Base-by-base conservation (phyloP, 2,888 invertebrate species). In the Tenodera sinensis region DNA sequence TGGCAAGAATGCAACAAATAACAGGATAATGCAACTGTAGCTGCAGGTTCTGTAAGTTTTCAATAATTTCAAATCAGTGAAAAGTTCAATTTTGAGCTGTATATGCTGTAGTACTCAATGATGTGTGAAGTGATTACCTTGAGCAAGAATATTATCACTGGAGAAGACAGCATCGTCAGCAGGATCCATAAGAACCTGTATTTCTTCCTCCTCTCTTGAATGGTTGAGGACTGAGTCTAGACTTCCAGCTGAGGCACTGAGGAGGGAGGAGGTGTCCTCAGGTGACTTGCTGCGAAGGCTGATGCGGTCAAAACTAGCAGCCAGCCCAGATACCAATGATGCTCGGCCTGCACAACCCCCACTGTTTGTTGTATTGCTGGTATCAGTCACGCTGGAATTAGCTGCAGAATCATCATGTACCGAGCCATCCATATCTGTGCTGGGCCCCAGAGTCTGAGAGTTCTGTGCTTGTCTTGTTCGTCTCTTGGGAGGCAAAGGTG, bases 201-300 rank as follows among this genome's bases (percentile, higher is more conserved):
- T 90, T 88, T 91, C 91, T 83, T 92, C 96, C 92, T 97, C 97
- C 91, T 97, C 96, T 89, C 97, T 95, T n/a, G 98, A 98, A 92
- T 96, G 97, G 93, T 98, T 98, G 91, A 98, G 94, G 93, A 97
- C 97, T 0, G 98, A 98, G 93, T 98, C 98, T 91, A 97, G 94
- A 91, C 98, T 98, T 88, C 97, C 97, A 89, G 96, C 96, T 91
- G 97, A 96, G 91, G 95, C 95, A 90, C 95, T 95, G 89, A 95
- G 93, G 91, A 96, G 94, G 90, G 96, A 96, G 92, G 95, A 95
- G 90, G 96, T 96, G 93, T 96, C 96, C 92, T 96, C 96, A 27
- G 96, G 96, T 28, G 96, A 96, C 91, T 96, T 96, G 83, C 97
- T 97, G 91, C 97, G 95, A 90, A 97, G 94, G 0, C 92, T 92